Conservation (phyloP, 2,113 vertebrate genomes). For the Columbina picui region DNA sequence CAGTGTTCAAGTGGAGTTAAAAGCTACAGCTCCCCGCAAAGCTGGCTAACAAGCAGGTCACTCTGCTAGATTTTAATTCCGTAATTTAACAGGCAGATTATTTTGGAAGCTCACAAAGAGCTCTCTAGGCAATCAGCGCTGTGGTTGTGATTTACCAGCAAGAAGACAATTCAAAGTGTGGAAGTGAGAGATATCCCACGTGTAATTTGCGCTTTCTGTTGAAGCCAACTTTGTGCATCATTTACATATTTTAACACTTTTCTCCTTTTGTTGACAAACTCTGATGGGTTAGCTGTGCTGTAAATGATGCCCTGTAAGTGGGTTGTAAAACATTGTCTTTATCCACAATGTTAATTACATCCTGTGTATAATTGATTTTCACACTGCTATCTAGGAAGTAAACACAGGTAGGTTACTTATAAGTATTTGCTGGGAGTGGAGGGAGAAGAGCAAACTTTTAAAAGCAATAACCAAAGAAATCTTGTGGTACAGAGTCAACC, state of each 20-base stretch:
- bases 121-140: not conserved
- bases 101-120: not conserved
- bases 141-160: not conserved
- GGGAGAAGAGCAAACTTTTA: not conserved
- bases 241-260: constrained; percentile 53
- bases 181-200: not conserved
- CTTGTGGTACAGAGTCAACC: not conserved
- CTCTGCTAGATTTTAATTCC: not conserved
- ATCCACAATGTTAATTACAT: constrained; percentile 52
- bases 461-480: not conserved
- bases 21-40: not conserved
- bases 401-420: not conserved
- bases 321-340: constrained; percentile 58
- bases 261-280: constrained; percentile 54
- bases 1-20: not conserved
- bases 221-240: constrained; percentile 15
- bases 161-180: not conserved
- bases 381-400: constrained; percentile 35
- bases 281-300: constrained; percentile 32
- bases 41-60: not conserved
- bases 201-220: not conserved
- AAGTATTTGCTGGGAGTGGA: not conserved
- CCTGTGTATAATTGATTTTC: constrained; percentile 60
- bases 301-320: constrained; percentile 51
- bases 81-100: not conserved